Conservation (phyloP, 2,113 vertebrate genomes). For the Parus major region DNA sequence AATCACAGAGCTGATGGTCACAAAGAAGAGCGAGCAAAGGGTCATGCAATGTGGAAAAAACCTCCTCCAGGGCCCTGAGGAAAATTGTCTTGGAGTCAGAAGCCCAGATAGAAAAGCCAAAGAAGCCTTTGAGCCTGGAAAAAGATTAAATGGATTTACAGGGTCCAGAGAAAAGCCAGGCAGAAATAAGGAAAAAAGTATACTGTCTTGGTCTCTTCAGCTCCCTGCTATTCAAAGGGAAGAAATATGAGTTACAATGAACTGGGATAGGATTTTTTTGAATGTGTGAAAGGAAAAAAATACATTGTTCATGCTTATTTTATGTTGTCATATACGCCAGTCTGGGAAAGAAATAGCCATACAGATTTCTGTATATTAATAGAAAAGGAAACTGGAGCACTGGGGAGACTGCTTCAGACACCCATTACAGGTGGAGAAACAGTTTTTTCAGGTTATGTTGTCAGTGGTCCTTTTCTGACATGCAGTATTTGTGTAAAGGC, state of each 20-base stretch:
- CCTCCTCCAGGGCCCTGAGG: background rate
- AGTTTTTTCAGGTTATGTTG: background rate
- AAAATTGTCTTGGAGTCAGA: background rate
- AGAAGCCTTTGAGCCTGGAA: background rate
- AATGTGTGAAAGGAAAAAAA: background rate
- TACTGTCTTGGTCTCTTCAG: background rate
- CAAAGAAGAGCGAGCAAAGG: background rate
- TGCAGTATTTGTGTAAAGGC: background rate
- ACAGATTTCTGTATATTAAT: background rate
- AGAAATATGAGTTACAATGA: background rate
- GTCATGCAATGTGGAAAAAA: background rate
- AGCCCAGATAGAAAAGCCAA: background rate
- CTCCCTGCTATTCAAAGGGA: background rate
- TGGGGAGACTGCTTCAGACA: background rate
- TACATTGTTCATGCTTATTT: background rate
- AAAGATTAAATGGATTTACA: background rate
- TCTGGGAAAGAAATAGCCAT: background rate
- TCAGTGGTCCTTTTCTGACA: background rate
- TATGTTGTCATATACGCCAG: background rate
- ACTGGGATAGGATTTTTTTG: background rate
- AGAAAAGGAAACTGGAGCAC: background rate
- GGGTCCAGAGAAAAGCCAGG: background rate
- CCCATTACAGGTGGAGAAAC: background rate
- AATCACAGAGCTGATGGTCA: accelerated
- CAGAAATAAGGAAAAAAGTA: background rate